These are phyloP conservation scores for Tineola bisselliella DNA, from an alignment of 2,888 invertebrate genomes.

Conservation along the genomic window DNA sequence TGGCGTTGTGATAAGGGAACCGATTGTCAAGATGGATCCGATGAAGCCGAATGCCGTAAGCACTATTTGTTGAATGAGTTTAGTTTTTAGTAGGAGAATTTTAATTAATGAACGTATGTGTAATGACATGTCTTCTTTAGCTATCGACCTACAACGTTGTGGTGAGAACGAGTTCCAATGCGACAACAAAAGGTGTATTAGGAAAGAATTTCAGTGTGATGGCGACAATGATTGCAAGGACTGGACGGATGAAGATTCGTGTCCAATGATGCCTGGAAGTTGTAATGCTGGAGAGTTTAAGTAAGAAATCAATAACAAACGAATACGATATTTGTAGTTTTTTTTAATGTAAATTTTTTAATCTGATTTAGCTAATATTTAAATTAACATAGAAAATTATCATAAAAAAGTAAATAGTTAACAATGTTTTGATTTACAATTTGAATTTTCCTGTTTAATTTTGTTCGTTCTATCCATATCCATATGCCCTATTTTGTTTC, in stretches of 20 bases:
- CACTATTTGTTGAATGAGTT: no score
- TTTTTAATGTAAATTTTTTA: no score
- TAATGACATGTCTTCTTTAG: constrained; percentile 22
- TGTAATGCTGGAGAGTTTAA: constrained; percentile 78
- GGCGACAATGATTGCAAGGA: constrained; percentile 89
- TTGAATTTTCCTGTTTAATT: no score
- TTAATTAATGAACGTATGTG: no score
- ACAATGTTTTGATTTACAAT: no score
- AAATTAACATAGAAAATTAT: no score
- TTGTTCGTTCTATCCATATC: no score
- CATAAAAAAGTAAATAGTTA: no score
- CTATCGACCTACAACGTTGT: constrained; percentile 68
- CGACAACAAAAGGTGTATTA: constrained; percentile 76
- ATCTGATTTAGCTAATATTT: no score
- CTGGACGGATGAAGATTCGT: constrained; percentile 86
- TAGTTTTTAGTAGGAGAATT: no score
- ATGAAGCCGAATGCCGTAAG: constrained; percentile 77
- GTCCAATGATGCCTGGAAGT: constrained; percentile 72
- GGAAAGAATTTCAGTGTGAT: constrained; percentile 81
- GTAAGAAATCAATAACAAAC: constrained; percentile 45
- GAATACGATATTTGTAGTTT: no score
- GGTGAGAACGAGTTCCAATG: constrained; percentile 81
- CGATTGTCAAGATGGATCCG: constrained; percentile 80
- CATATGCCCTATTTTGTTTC: no score
- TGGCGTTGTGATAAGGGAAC: constrained; percentile 81